Percentiles rank a stretch among this genome's conserved stretches.
Evolutionary conservation across 1,140 invertebrate species (phyloP).

Genomic region (Ceratitis capitata): DNA sequence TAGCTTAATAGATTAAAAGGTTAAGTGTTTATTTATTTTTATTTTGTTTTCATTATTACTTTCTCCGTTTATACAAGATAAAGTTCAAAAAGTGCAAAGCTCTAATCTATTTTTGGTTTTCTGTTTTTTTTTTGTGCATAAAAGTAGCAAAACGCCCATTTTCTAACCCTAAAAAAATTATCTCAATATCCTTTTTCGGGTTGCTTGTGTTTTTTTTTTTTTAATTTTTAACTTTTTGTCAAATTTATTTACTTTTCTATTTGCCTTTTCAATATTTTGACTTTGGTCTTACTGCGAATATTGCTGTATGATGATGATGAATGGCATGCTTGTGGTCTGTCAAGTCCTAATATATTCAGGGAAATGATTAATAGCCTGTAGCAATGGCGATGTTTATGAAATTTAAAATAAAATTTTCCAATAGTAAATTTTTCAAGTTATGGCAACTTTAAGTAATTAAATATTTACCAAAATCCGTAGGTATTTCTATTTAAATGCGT

Average conservation of each 20-base stretch:
- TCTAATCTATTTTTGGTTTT: no score
- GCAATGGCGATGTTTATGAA: not conserved
- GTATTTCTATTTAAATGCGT: no score
- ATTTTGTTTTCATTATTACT: not conserved
- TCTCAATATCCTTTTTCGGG: not conserved
- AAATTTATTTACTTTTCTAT: not conserved
- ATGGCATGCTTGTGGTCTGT: not conserved
- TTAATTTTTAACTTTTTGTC: not conserved
- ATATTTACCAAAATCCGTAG: not conserved
- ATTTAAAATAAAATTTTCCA: no score
- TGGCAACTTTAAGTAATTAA: no score
- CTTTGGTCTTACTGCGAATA: not conserved
- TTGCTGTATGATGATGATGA: not conserved
- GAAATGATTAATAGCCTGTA: not conserved
- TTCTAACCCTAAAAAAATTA: not conserved
- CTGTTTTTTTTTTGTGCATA: not conserved
- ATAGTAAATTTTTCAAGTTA: no score
- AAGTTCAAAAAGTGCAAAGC: not conserved
- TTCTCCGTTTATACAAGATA: not conserved
- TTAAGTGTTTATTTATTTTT: not conserved
- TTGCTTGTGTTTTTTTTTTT: not conserved
- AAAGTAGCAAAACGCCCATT: not conserved
- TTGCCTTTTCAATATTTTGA: not conserved
- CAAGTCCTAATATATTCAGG: not conserved
- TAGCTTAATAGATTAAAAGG: not conserved